These are phyloP conservation scores for Meda fulgida DNA, from an alignment of 2,797 vertebrate species.

Conservation along the genomic window DNA sequence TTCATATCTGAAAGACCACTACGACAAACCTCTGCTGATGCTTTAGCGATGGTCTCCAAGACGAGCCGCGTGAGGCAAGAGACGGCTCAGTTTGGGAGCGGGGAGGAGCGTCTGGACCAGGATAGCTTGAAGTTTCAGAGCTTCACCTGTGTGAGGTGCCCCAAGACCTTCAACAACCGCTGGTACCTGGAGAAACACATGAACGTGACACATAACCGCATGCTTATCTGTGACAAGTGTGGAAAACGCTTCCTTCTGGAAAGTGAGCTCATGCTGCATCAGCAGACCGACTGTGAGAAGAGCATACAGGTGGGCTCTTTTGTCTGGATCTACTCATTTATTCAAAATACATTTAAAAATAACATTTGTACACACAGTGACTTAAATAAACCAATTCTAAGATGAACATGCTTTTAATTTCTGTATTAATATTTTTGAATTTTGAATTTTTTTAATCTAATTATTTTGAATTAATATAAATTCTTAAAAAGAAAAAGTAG, in stretches of 20 bases:
- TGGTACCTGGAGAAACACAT: constrained; percentile 99
- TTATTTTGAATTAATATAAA: not conserved
- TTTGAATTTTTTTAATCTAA: too few relatives aligned
- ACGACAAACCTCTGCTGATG: constrained; percentile 69
- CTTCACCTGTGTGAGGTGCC: constrained; percentile 91
- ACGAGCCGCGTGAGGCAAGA: constrained; percentile 68
- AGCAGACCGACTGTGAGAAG: constrained; percentile 97
- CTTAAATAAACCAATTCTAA: not conserved
- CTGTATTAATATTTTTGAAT: not conserved
- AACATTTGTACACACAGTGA: not conserved
- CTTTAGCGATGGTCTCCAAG: constrained; percentile 72
- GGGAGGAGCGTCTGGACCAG: constrained; percentile 79
- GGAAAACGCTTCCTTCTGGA: constrained; percentile 94
- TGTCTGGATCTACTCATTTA: not conserved
- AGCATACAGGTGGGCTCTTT: constrained; percentile 86
- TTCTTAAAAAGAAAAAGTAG: not conserved
- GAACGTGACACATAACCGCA: constrained; percentile 93
- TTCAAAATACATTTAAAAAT: not conserved
- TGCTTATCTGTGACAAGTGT: constrained; percentile 95
- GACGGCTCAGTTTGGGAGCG: constrained; percentile 75
- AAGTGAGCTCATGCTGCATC: constrained; percentile 93
- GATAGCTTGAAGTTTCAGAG: constrained; percentile 91
- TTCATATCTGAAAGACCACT: constrained; percentile 70
- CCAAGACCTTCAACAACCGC: constrained; percentile 94
- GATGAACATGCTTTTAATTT: not conserved